Evolutionary conservation across 2,797 vertebrate species (phyloP).

Genomic region (Streptopelia turtur): DNA sequence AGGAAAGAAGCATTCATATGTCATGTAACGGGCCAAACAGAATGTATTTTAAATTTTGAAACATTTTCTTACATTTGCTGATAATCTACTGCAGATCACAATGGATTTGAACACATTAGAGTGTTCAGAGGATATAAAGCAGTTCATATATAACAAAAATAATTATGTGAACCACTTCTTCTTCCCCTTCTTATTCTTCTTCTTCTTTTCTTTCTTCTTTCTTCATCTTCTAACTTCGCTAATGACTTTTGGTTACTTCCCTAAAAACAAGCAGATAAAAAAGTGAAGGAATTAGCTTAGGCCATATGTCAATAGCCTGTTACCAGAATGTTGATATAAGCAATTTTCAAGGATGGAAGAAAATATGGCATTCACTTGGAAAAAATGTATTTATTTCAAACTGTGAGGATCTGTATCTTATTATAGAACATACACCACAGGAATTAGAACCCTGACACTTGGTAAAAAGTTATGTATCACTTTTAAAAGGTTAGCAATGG

Average conservation of each 20-base stretch:
- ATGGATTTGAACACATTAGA: background rate
- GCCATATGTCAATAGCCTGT: slow-evolving; percentile 28
- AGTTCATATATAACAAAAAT: background rate
- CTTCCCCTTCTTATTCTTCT: background rate
- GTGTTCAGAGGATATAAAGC: background rate
- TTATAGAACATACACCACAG: slow-evolving; percentile 19
- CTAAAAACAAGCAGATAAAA: background rate
- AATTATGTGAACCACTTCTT: background rate
- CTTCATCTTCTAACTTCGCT: background rate
- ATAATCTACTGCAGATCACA: background rate
- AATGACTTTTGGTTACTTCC: slow-evolving; percentile 16
- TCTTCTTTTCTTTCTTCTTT: background rate
- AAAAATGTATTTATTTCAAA: slow-evolving; percentile 48
- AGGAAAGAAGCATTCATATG: background rate
- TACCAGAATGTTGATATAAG: slow-evolving; percentile 36
- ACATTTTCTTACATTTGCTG: background rate
- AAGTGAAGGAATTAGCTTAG: background rate
- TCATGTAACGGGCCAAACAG: background rate
- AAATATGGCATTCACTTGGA: slow-evolving; percentile 34
- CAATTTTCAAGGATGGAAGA: slow-evolving; percentile 28
- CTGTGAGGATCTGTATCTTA: slow-evolving; percentile 14
- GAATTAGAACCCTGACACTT: slow-evolving; percentile 15
- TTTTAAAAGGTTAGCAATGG: background rate
- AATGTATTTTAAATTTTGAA: background rate
- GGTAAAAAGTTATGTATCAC: background rate